Base-by-base conservation (phyloP, 1,140 invertebrate species). In the Ceratosolen solmsi region DNA sequence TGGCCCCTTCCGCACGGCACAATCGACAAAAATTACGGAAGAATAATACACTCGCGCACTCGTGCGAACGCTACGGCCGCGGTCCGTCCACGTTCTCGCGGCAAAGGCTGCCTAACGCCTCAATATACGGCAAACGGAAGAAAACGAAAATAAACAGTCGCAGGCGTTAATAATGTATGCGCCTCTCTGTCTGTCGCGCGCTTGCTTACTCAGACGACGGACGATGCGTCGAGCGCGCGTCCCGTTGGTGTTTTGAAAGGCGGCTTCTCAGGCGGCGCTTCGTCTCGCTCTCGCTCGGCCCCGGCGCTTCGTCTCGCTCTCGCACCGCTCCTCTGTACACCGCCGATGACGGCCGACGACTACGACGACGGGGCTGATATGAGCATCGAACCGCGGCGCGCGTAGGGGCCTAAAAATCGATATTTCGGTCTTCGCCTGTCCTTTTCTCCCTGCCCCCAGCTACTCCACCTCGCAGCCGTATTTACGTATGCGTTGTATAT, bases 331-430 rank as follows among this genome's bases (percentile, higher is more conserved):
- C 83, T 80, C 83, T 41, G 76, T 84, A 86, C 84, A 83, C 84
- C 30, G 25, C n/a, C 80, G 85, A n/a, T 38, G 58, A 33, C 88
- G 86, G 88, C 86, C 70, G 71, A 54, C 49, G 27, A 49, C 41
- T 27, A 73, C 25, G 15, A 56, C 70, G 85, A 87, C 88, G 88
- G 86, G 88, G 88, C 85, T 88, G 87, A 89, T 89, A 90, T 89
- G 87, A 91, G 89, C 90, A 91, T 91, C 90, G 90, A 90, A 90
- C 90, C 88, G 86, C 86, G 83, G 79, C 81, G 85, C 84, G 86
- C 87, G 88, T 90, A 91, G 58, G 90, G 89, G 89, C 90, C 90
- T 92, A 91, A 92, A 92, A 92, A 91, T 91, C 91, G 91, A 92
- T 92, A 92, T 91, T 92, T 92, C 91, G 91, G 91, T 92, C 91